phyloP scores from a whole-genome alignment of 2,797 vertebrate genomes.

The Linurgus olivaceus region DNA sequence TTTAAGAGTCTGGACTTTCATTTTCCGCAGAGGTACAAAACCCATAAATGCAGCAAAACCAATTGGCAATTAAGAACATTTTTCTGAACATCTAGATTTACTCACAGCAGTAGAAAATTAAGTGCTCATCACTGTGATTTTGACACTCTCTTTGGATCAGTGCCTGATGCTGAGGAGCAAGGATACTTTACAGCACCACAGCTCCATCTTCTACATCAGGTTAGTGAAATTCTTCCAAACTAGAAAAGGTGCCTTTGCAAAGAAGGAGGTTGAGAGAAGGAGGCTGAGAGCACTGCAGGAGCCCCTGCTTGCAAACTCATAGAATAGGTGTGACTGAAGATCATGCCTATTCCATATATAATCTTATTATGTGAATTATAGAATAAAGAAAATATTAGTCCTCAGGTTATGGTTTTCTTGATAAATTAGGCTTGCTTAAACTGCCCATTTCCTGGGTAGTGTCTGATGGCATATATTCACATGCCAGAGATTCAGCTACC shows the following conservation, averaged over 20 bases:
- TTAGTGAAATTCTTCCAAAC: background rate
- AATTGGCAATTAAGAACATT: background rate
- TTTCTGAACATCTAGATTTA: constrained; percentile 8
- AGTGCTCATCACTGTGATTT: background rate
- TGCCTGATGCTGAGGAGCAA: background rate
- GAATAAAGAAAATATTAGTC: background rate
- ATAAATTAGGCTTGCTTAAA: background rate
- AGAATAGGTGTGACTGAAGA: background rate
- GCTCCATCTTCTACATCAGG: background rate
- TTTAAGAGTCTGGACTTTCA: background rate
- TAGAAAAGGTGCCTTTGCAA: background rate
- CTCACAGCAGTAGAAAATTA: background rate
- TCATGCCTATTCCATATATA: background rate
- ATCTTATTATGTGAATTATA: background rate
- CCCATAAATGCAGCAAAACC: background rate
- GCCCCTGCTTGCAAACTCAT: background rate
- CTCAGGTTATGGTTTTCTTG: background rate
- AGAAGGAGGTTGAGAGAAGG: background rate
- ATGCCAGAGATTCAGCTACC: background rate
- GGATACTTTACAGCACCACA: background rate
- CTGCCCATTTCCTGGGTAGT: background rate
- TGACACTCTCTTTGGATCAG: background rate
- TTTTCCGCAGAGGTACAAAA: background rate
- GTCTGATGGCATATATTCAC: background rate
- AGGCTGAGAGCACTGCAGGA: background rate